Conservation (phyloP, 2,888 invertebrate species). For the Cheilosia vulpina region DNA sequence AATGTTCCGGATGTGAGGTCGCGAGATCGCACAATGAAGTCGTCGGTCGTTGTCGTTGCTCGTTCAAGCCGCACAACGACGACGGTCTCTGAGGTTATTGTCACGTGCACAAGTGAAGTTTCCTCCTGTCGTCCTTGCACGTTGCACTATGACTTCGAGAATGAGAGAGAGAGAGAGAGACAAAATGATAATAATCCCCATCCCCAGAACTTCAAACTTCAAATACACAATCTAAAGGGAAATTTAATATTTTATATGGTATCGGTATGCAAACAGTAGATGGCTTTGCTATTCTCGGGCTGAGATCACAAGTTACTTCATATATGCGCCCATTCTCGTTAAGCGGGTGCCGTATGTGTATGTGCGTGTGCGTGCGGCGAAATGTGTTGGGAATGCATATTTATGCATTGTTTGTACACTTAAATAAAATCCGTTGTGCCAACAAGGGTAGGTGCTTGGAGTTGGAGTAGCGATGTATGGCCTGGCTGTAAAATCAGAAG, state of each 20-base stretch:
- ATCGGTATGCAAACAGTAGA: constrained; percentile 56
- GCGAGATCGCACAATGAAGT: constrained; percentile 39
- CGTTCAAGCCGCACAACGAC: constrained; percentile 20
- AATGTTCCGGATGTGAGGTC: constrained; percentile 63
- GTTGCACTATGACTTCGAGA: constrained; percentile 28
- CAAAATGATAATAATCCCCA: constrained; percentile 59
- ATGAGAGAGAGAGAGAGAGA: constrained; percentile 18
- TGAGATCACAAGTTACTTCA: background rate
- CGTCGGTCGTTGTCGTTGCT: background rate
- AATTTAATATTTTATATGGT: constrained; percentile 66
- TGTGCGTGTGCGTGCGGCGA: constrained; percentile 45
- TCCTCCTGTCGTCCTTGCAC: constrained; percentile 33
- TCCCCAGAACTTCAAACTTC: constrained; percentile 49
- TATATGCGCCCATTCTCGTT: background rate
- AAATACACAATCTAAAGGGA: constrained; percentile 50
- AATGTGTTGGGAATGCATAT: constrained; percentile 58
- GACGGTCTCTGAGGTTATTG: constrained; percentile 43
- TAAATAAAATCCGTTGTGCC: constrained; percentile 62
- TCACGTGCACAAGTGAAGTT: constrained; percentile 49
- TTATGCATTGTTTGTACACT: constrained; percentile 72
- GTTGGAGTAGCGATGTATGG: background rate
- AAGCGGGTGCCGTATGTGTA: background rate
- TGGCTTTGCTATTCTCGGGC: background rate
- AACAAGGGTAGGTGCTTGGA: constrained; percentile 47
- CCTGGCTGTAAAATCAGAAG: constrained; percentile 16